Base-by-base conservation (phyloP, 2,113 vertebrate species). In the Urocynchramus pylzowi region DNA sequence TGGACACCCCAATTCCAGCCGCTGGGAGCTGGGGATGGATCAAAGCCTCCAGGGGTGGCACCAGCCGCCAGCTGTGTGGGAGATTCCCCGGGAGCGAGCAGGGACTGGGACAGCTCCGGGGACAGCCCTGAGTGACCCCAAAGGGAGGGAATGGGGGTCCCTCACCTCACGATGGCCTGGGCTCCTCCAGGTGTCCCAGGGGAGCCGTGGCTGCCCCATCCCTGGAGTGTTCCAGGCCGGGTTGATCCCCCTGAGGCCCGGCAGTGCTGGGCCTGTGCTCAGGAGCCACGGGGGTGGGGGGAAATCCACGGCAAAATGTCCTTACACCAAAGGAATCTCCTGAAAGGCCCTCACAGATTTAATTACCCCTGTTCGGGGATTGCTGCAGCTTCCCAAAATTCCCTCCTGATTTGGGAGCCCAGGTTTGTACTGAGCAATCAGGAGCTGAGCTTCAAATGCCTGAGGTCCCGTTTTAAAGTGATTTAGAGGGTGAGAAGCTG, bases 321-420 rank as follows among this genome's bases (percentile, higher is more conserved):
- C 75, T 64, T 24, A 52, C 64, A 52, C 4, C 47, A 18, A 27
- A 28, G 1, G n/a, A 30, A 28, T 14, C 7, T 24, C 22, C 41
- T 39, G 3, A 30, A n/a, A 47, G 33, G 30, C 56, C 47, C 47
- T 50, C 17, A 27, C 28, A 19, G 61, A 7, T 37, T 69, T 31
- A 18, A 12, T 20, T 18, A 6, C 16, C 33, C 6, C 8, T 23
- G 2, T 8, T 7, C 19, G 14, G 47, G 28, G 47, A 52, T 20
- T 1, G 1, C 5, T 3, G 42, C 27, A 17, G 50, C 30, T 52
- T 23, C 35, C 60, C 9, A 19, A 44, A 54, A 24, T 7, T 26
- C 74, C 64, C 9, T 2, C 0, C 0, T 22, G 39, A 3, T 10
- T 10, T 2, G 2, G 16, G 27, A 16, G 2, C 19, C 47, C 24